Evolutionary conservation across 2,888 invertebrate species (phyloP).

Genomic region (Homarus gammarus): DNA sequence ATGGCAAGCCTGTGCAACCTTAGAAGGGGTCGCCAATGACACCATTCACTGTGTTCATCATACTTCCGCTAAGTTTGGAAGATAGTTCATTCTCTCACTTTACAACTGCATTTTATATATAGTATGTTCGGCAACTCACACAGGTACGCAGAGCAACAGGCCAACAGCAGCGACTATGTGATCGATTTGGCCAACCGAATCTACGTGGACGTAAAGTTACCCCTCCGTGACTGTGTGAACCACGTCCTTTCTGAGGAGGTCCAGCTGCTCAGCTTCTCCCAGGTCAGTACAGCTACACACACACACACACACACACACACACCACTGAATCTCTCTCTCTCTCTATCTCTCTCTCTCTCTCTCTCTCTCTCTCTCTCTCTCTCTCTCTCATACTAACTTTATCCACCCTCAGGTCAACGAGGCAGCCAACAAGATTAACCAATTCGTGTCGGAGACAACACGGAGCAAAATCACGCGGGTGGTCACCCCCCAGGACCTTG

Average conservation of each 20-base stretch:
- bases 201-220: not conserved
- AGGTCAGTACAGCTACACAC: not conserved
- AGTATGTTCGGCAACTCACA: not conserved
- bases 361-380: no score
- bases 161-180: not conserved
- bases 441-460: not conserved
- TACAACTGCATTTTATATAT: no score
- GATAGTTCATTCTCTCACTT: no score
- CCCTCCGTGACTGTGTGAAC: not conserved
- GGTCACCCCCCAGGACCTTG: no score
- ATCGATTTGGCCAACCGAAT: not conserved
- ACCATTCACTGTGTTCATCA: no score
- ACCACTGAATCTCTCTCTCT: no score
- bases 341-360: no score
- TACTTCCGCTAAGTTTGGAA: no score
- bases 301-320: no score
- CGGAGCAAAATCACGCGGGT: not conserved
- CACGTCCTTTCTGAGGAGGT: not conserved
- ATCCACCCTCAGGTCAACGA: not conserved
- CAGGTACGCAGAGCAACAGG: not conserved
- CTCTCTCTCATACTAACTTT: no score
- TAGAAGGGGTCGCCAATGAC: no score
- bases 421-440: not conserved
- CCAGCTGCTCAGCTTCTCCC: not conserved
- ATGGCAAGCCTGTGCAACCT: no score